Evolutionary conservation across 2,113 vertebrate genomes (phyloP), one percentile per base, ranked within the genome.

Genomic region (Penelope pileata): DNA sequence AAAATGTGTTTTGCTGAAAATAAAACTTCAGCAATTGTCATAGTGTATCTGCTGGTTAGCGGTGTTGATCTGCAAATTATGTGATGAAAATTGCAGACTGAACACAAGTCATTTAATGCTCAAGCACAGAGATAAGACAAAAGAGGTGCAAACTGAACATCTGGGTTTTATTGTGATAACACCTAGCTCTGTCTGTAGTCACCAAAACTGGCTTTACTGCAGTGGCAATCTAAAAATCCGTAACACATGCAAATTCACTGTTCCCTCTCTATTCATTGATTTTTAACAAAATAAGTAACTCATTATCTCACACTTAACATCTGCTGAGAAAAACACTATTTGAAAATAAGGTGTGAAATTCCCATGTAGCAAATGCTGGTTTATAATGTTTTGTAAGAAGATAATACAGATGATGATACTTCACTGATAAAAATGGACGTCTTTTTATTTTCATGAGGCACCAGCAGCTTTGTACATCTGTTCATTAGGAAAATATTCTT

Each of bases 1-100:
- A 93, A 95, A 95, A 91, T 23, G 17, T 84, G 60, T 92, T 91
- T 95, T 91, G 53, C 58, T 91, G 84, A 92, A 95, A 92, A 94
- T 62, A 87, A 74, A 59, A 62, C 54, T 94, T 75, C 42, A 58
- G n/a, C 0, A 16, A 69, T 70, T 94, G 81, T 76, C 54, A 79
- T 48, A 70, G 22, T 32, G 8, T 85, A 66, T 82, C 29, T 84
- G 30, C 53, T 59, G 40, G 32, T 76, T 88, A 69, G 83, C 36
- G 62, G 18, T 42, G 19, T 32, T 80, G 54, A 78, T 32, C 36
- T 77, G 58, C 18, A 83, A 95, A 93, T 30, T 22, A 80, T 73
- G 60, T 89, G 45, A 19, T 47, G 70, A 66, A 83, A 82, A 87
- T 60, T 89, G 19, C 36, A 91, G 62, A 38, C 47, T 62, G 45